A percentile compares a stretch with the other conserved stretches of the same genome.
phyloP scores from a whole-genome alignment of 92 coral and sea anemone genomes.

The Zoanthus solanderi region DNA sequence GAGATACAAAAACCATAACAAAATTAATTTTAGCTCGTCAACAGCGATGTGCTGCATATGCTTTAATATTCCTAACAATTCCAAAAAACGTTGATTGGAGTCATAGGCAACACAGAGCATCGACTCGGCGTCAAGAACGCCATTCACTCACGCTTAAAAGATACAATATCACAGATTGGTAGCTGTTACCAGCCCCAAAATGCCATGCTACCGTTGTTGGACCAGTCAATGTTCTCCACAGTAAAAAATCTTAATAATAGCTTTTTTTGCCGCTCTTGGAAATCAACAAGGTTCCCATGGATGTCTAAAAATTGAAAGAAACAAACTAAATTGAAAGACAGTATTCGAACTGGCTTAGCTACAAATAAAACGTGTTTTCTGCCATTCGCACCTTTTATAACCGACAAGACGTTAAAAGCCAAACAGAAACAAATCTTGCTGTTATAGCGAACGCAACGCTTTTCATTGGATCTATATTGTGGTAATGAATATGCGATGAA shows the following conservation, averaged over 20 bases:
- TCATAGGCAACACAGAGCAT: not conserved
- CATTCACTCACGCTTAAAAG: not conserved
- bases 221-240: not conserved
- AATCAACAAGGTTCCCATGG: not conserved
- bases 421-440: not conserved
- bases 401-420: not conserved
- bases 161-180: not conserved
- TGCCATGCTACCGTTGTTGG: slow-evolving; percentile 4
- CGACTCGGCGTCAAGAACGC: slow-evolving; percentile 4
- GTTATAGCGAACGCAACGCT: not conserved
- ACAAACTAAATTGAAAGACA: not conserved
- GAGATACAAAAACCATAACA: slow-evolving; percentile 5
- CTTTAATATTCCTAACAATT: not conserved
- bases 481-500: not conserved
- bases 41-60: not conserved
- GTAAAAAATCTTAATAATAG: not conserved
- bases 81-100: not conserved
- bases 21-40: not conserved
- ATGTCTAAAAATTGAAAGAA: not conserved
- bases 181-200: too few species aligned
- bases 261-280: not conserved
- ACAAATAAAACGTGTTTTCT: not conserved
- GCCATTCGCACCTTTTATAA: not conserved
- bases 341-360: not conserved
- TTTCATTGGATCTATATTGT: not conserved